Evolutionary conservation across 2,888 invertebrate species (phyloP).

Genomic region (Apamea crenata): DNA sequence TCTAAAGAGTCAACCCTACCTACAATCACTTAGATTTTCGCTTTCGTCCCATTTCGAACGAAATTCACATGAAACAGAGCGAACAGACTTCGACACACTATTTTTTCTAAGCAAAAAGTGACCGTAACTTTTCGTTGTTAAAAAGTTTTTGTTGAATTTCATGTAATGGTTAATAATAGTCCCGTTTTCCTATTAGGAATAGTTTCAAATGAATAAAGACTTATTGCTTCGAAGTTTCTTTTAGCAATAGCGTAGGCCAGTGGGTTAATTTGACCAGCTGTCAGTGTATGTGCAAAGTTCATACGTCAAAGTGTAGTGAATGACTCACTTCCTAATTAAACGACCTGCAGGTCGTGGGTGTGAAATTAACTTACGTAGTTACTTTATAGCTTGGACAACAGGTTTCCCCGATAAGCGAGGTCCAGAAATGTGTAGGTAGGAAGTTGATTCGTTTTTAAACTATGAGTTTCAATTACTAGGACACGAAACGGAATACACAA

Average conservation of each 20-base stretch:
- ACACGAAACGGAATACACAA: not conserved
- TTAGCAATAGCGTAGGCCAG: slow-evolving; percentile 17
- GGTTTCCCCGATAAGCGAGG: slow-evolving; percentile 14
- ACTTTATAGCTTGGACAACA: slow-evolving; percentile 33
- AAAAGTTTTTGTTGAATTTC: slow-evolving; percentile 33
- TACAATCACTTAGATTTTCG: slow-evolving; percentile 50
- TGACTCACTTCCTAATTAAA: slow-evolving; percentile 59
- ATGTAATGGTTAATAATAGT: slow-evolving; percentile 40
- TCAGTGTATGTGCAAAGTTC: slow-evolving; percentile 47
- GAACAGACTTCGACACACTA: slow-evolving; percentile 42
- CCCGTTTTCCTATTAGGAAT: slow-evolving; percentile 25
- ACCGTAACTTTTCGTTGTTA: slow-evolving; percentile 37
- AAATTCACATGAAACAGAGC: slow-evolving; percentile 64
- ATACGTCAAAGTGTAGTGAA: slow-evolving; percentile 42
- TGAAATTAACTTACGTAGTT: slow-evolving; percentile 46
- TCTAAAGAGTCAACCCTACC: slow-evolving; percentile 30
- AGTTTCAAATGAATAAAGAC: slow-evolving; percentile 31
- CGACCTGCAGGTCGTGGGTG: slow-evolving; percentile 56
- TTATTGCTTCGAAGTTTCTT: slow-evolving; percentile 7
- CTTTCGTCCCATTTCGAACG: slow-evolving; percentile 53
- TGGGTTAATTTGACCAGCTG: slow-evolving; percentile 34
- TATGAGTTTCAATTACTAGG: slow-evolving; percentile 8
- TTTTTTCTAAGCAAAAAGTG: slow-evolving; percentile 55
- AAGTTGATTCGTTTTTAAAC: not conserved
- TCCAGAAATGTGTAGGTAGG: slow-evolving; percentile 21